A percentile compares a stretch with the other conserved stretches of the same genome.
Conservation (phyloP, 2,113 vertebrate species). For the Urocitellus parryii region DNA sequence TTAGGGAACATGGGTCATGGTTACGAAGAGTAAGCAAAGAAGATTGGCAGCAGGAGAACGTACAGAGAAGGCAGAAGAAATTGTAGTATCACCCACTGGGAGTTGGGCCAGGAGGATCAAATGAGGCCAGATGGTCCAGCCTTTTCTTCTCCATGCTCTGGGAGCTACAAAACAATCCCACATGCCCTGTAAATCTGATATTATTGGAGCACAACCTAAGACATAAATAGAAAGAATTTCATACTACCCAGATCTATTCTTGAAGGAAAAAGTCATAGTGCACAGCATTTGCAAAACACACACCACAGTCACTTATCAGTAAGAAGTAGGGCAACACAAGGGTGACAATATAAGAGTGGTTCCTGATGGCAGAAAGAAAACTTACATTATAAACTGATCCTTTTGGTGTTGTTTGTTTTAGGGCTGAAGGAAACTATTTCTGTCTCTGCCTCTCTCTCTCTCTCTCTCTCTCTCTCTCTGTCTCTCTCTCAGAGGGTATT, state of each 20-base stretch:
- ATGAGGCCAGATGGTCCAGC: no score
- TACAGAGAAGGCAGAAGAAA: neutral
- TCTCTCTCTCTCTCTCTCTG: no score
- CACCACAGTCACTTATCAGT: neutral
- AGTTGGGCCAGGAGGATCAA: neutral
- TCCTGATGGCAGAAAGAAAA: neutral
- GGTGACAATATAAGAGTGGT: neutral
- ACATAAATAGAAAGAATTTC: neutral
- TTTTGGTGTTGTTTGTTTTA: neutral
- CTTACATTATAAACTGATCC: neutral
- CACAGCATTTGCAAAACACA: neutral
- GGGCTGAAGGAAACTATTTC: neutral
- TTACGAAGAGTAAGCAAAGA: neutral
- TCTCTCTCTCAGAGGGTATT: no score
- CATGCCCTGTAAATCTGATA: neutral
- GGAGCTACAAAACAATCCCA: neutral
- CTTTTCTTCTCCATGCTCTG: neutral
- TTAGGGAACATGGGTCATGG: neutral
- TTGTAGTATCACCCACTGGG: rapidly evolving
- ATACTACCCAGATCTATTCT: neutral
- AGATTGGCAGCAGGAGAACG: neutral
- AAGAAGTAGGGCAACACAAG: neutral
- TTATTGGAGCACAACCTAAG: neutral
- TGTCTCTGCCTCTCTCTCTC: no score
- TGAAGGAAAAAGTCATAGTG: neutral